A percentile compares a stretch with the other conserved stretches of the same genome.
Conservation (phyloP, 2,888 invertebrate species). For the Crossocerus cetratus region DNA sequence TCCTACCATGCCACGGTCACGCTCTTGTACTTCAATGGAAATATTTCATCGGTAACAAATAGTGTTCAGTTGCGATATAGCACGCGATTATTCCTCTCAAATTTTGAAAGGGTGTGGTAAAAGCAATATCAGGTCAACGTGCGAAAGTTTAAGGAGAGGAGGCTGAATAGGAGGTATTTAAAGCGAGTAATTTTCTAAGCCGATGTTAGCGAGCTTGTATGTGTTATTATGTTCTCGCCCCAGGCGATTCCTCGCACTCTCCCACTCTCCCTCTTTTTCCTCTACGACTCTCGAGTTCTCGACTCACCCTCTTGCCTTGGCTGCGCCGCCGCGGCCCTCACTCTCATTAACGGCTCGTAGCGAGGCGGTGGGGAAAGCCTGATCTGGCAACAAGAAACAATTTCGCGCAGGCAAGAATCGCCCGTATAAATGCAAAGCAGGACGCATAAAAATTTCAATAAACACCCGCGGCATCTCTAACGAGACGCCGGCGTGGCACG, state of each 20-base stretch:
- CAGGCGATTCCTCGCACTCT: slow-evolving; percentile 12
- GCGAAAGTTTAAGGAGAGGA: too few species aligned
- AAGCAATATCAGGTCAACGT: too few species aligned
- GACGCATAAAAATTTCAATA: slow-evolving; percentile 59
- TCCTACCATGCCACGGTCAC: too few species aligned
- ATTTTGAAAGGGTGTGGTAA: too few species aligned
- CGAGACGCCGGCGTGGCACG: slow-evolving; percentile 24
- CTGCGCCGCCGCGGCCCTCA: too few species aligned
- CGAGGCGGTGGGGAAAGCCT: not conserved
- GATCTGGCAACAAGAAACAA: slow-evolving; percentile 42
- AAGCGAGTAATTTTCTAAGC: slow-evolving; percentile 10
- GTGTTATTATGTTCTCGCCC: slow-evolving; percentile 11
- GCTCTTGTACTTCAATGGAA: too few species aligned
- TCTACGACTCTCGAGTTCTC: too few species aligned
- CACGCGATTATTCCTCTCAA: too few species aligned
- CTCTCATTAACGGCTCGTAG: slow-evolving; percentile 33
- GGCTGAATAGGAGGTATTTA: not conserved
- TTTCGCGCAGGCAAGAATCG: slow-evolving; percentile 31
- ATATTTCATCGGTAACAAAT: too few species aligned
- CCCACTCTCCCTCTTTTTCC: too few species aligned
- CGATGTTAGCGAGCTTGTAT: not conserved
- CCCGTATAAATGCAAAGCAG: slow-evolving; percentile 57
- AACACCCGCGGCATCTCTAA: slow-evolving; percentile 43
- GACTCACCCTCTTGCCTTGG: too few species aligned
- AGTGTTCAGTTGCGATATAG: too few species aligned